Evolutionary conservation across 2,113 vertebrate species (phyloP).

Genomic region (Varanus salvator): DNA sequence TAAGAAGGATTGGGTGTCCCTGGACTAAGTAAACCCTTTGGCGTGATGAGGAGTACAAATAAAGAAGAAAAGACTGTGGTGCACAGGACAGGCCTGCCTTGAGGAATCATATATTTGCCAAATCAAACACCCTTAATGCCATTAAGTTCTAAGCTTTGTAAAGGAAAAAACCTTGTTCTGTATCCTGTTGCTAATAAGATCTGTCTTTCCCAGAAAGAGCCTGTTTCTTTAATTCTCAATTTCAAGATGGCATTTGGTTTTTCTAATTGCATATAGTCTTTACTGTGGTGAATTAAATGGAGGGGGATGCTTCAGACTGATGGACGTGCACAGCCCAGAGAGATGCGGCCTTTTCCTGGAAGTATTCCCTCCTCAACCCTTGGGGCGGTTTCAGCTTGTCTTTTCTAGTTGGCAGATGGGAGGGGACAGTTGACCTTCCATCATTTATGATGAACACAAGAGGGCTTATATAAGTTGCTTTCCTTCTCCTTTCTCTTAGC

Average conservation of each 20-base stretch:
- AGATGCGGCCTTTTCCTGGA: neutral
- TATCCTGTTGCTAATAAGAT: neutral
- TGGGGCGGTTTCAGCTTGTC: neutral
- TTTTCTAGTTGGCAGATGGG: neutral
- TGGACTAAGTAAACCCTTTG: neutral
- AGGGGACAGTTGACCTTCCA: neutral
- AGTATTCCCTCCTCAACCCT: neutral
- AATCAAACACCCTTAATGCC: neutral
- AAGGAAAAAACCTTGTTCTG: neutral
- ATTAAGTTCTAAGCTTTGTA: neutral
- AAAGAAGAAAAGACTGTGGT: neutral
- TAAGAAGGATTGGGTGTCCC: neutral
- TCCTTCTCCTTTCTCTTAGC: neutral
- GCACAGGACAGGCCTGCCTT: neutral
- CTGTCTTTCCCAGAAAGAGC: neutral
- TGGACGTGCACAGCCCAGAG: neutral
- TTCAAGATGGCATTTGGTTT: neutral
- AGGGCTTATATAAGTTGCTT: neutral
- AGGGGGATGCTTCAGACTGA: neutral
- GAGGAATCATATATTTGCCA: neutral
- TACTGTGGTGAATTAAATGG: too few relatives aligned
- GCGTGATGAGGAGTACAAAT: neutral
- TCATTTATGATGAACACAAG: neutral
- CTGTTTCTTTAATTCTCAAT: neutral
- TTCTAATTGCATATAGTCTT: neutral